Evolutionary conservation across 2,113 vertebrate species (phyloP), one percentile per base, ranked within the genome.

Genomic region (Eclectus roratus): DNA sequence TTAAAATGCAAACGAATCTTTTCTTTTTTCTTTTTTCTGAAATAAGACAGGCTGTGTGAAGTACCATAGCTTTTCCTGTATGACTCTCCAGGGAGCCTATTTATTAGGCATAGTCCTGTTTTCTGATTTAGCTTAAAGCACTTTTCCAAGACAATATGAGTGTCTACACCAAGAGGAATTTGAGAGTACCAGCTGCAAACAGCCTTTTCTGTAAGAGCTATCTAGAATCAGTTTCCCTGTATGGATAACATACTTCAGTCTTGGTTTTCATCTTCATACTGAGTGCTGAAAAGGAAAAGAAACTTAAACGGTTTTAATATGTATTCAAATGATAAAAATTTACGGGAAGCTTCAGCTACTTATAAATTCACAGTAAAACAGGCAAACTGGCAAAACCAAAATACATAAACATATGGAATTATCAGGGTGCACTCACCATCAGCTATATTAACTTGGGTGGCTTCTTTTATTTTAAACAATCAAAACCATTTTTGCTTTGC

Each of bases 91-190:
- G 37, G 72, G 91, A 88, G 24, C 53, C 68, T 44, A 53, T 88
- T 85, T 96, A 93, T 93, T 92, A 94, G 85, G 55, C 85, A 93
- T 39, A 71, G 85, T 60, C 50, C 88, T 73, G 76, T 56, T 88
- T 91, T 94, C 71, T 88, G 85, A 90, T 92, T 94, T 88, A 93
- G 76, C 64, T 93, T 66, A 70, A 93, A 93, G 79, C 76, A 66
- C 76, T 90, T 73, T 73, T 93, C 85, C 80, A 90, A 70, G 31
- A 63, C 49, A 90, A 72, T 46, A 39, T 4, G 19, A 72, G 49
- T 65, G 49, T 73, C 71, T 80, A 83, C 46, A 83, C 41, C 80
- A 73, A 44, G 41, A 80, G 71, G 66, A 88, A 83, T 93, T 89
- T 85, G 64, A 17, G 2, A 91, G 61, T 35, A 84, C 44, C 82